Evolutionary conservation across 1,140 invertebrate species (phyloP).

Genomic region (Periplaneta americana): DNA sequence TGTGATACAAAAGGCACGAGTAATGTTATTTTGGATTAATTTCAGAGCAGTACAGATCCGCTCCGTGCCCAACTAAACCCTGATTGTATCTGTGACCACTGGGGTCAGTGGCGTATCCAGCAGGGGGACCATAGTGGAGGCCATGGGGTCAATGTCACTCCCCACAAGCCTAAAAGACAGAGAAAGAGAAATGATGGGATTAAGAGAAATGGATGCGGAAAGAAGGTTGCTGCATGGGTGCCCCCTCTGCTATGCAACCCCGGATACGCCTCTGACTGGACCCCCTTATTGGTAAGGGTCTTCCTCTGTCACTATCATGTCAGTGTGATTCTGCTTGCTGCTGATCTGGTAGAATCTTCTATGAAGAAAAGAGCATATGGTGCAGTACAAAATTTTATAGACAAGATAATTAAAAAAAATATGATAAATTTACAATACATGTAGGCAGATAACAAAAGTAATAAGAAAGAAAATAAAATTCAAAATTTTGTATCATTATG

Average conservation of each 20-base stretch:
- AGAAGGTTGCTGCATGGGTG: slow-evolving; percentile 33
- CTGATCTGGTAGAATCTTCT: not conserved
- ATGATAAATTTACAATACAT: no score
- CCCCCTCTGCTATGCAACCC: slow-evolving; percentile 31
- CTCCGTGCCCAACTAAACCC: slow-evolving; percentile 20
- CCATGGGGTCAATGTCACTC: not conserved
- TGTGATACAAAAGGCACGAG: not conserved
- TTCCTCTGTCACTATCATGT: not conserved
- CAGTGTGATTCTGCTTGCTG: not conserved
- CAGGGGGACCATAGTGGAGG: slow-evolving; percentile 23
- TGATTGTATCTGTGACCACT: slow-evolving; percentile 30
- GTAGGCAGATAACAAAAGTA: no score
- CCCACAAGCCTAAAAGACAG: slow-evolving; percentile 18
- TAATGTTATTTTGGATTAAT: slow-evolving; percentile 20
- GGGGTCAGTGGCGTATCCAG: slow-evolving; percentile 40
- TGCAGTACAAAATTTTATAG: not conserved
- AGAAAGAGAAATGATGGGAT: slow-evolving; percentile 13
- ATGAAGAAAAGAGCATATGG: not conserved
- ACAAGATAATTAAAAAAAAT: no score
- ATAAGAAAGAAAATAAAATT: no score
- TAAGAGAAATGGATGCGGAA: slow-evolving; percentile 13
- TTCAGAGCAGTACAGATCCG: slow-evolving; percentile 18
- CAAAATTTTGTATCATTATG: no score
- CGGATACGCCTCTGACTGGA: slow-evolving; percentile 39
- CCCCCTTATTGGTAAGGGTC: slow-evolving; percentile 24